These are phyloP conservation scores for Scaptomyza hsui DNA, from an alignment of 1,140 invertebrate species.

Conservation along the genomic window DNA sequence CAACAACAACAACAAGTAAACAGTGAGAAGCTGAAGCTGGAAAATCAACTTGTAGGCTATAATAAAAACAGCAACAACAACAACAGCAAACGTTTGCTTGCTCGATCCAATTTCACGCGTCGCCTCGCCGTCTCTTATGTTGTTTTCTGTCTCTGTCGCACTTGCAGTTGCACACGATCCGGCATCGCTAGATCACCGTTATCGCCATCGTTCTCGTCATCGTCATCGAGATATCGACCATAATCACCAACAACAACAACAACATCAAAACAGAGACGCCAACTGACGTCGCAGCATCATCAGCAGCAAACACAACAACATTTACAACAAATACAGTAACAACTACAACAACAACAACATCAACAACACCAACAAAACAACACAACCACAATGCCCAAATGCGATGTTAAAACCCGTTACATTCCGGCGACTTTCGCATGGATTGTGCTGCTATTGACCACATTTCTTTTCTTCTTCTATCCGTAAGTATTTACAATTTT, in stretches of 20 bases:
- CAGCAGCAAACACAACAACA: slow-evolving; percentile 25
- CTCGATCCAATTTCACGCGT: slow-evolving; percentile 66
- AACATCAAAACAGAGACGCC: slow-evolving; percentile 44
- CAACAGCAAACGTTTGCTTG: slow-evolving; percentile 23
- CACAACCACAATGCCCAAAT: slow-evolving; percentile 92
- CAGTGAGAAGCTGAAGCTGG: slow-evolving; percentile 31
- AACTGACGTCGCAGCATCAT: slow-evolving; percentile 53
- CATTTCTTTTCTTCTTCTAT: slow-evolving; percentile 97
- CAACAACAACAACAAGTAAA: slow-evolving; percentile 16
- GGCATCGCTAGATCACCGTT: slow-evolving; percentile 50
- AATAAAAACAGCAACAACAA: slow-evolving; percentile 10
- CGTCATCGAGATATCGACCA: slow-evolving; percentile 26
- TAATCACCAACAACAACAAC: slow-evolving; percentile 41
- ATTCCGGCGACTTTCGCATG: slow-evolving; percentile 98
- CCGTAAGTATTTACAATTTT: slow-evolving; percentile 90
- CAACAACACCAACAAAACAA: slow-evolving; percentile 23
- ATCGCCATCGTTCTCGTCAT: slow-evolving; percentile 51
- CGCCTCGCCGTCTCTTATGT: slow-evolving; percentile 60
- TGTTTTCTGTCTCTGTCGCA: slow-evolving; percentile 34
- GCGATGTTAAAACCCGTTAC: slow-evolving; percentile 95
- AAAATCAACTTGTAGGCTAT: slow-evolving; percentile 32
- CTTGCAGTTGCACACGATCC: slow-evolving; percentile 34
- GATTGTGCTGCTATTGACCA: slow-evolving; percentile 95
- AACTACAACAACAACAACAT: slow-evolving; percentile 30
- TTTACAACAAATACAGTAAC: not conserved